Base-by-base conservation (phyloP, 2,797 vertebrate genomes). In the Crocidura indochinensis region DNA sequence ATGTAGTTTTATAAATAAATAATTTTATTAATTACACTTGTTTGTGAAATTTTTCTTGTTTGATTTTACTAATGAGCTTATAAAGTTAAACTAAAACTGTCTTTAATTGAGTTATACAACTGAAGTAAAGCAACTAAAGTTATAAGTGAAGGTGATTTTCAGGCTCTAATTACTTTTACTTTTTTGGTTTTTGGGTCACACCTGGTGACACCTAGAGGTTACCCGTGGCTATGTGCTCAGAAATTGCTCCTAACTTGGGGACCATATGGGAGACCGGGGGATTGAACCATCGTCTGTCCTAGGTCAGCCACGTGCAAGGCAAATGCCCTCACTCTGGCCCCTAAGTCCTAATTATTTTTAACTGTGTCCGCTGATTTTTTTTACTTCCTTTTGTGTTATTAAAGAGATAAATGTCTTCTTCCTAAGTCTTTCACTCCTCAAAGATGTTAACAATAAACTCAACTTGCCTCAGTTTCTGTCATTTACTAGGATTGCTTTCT, bases 31-130 rank as follows among this genome's bases (percentile, higher is more conserved):
- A 64, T 51, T 65, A 88, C 72, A 62, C 84, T n/a, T 26, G 47
- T 73, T 68, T 46, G 29, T 91, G 38, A 69, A 64, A 88, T 80
- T 38, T 76, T 46, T 64, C 26, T 8, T 15, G 20, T 74, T 56
- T 84, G 4, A 67, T 77, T 75, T 76, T 73, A 49, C 71, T 71
- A 80, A 84, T 85, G 60, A 85, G 14, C 60, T 69, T 71, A 12
- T 69, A 76, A 38, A 31, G 56, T 73, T 44, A 2, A 31, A 19
- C 10, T 72, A 22, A 4, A 26, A 6, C 2, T 53, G 24, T 88
- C 29, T 60, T 49, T 74, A 49, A n/a, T 24, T 72, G 62, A 82
- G 60, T 87, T 24, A 10, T 79, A 51, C 20, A 11, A 56, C 27
- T 73, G 2, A 4, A 31, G 7, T 64, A 73, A 69, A 73, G 60